Evolutionary conservation across 2,888 invertebrate genomes (phyloP).

Genomic region (Andrena camellia): DNA sequence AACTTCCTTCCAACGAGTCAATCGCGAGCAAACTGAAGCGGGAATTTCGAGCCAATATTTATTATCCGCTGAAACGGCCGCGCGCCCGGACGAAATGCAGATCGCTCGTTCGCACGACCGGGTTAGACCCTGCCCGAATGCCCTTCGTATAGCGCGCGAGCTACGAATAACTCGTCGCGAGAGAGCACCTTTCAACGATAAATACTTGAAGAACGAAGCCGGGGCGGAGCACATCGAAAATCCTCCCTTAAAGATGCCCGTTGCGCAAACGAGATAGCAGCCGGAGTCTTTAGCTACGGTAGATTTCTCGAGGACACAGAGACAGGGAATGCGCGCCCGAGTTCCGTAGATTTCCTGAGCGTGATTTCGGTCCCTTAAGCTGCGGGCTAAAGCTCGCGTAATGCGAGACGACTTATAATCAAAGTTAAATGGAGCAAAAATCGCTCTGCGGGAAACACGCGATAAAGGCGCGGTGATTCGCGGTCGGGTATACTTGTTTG

Average conservation of each 20-base stretch:
- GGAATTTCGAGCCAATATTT: not conserved
- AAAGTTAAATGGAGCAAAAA: constrained; percentile 73
- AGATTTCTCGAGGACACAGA: constrained; percentile 50
- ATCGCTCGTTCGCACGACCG: not conserved
- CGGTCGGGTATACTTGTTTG: constrained; percentile 66
- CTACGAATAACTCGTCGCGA: not conserved
- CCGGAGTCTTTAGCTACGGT: constrained; percentile 55
- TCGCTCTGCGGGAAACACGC: constrained; percentile 65
- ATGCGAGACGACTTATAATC: constrained; percentile 70
- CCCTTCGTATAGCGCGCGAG: not conserved
- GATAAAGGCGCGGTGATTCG: constrained; percentile 70
- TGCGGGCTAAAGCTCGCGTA: constrained; percentile 66
- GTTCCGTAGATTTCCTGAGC: constrained; percentile 56
- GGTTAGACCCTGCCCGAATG: not conserved
- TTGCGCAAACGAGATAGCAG: constrained; percentile 33
- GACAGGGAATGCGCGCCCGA: constrained; percentile 32
- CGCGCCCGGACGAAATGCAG: not conserved
- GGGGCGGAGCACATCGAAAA: constrained; percentile 18
- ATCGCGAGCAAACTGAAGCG: not conserved
- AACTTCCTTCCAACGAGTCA: not conserved
- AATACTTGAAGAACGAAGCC: constrained; percentile 8
- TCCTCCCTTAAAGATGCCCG: constrained; percentile 22
- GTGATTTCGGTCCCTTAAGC: constrained; percentile 66
- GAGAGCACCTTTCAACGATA: constrained; percentile 17
- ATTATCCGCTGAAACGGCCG: not conserved